Conservation (phyloP, 2,113 vertebrate genomes). For the Perca fluviatilis region DNA sequence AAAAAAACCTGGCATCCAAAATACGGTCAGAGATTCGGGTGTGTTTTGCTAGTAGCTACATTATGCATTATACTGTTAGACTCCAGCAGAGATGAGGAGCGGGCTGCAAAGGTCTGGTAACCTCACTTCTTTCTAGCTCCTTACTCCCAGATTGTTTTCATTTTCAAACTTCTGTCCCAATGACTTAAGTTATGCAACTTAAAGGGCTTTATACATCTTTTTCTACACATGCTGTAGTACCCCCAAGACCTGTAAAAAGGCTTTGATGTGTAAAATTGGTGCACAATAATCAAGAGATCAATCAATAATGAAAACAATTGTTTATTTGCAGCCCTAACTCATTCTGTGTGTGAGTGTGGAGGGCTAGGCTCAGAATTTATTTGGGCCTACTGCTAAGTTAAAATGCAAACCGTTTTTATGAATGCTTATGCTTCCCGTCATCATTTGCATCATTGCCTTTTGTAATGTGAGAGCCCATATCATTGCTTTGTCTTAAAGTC, state of each 20-base stretch:
- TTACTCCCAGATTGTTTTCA: neutral
- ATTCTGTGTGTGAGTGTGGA: neutral
- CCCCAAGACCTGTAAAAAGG: neutral
- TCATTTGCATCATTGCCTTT: conserved; percentile 7
- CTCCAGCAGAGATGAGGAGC: neutral
- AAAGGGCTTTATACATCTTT: neutral
- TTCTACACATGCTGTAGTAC: neutral
- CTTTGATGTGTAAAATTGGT: neutral
- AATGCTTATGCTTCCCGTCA: neutral
- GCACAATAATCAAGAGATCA: neutral
- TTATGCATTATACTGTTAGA: neutral
- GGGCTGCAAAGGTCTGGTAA: neutral
- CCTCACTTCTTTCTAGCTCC: neutral
- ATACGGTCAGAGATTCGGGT: neutral
- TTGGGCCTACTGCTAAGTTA: neutral
- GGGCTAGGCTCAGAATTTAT: neutral
- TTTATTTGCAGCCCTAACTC: neutral
- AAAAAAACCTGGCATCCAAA: neutral
- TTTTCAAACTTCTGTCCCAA: neutral
- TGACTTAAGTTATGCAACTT: neutral
- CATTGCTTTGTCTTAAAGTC: conserved; percentile 3
- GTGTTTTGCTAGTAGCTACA: neutral
- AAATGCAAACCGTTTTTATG: neutral
- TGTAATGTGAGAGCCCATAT: conserved; percentile 23
- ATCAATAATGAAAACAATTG: neutral